Conservation (phyloP, 2,888 invertebrate species). For the Escarpia spicata region DNA sequence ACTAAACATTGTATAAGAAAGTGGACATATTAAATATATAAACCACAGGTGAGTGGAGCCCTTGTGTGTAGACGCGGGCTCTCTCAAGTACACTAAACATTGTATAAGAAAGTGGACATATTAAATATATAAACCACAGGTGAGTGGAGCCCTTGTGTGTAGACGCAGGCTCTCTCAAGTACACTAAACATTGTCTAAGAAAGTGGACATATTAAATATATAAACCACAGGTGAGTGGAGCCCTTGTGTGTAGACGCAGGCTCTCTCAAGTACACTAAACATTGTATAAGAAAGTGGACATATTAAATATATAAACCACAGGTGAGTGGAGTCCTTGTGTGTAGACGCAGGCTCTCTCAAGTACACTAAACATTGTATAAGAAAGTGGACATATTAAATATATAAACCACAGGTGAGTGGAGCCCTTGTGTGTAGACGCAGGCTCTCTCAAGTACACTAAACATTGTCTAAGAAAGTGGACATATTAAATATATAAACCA, state of each 20-base stretch:
- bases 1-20: background rate
- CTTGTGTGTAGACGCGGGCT: too few species aligned
- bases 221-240: constrained; percentile 57
- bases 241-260: too few species aligned
- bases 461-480: background rate
- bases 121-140: constrained; percentile 82
- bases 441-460: too few species aligned
- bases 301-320: too few species aligned
- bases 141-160: constrained; percentile 46
- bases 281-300: background rate
- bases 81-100: too few species aligned
- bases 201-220: background rate
- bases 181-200: background rate
- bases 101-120: background rate
- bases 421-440: too few species aligned
- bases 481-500: too few species aligned
- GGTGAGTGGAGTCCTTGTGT: constrained; percentile 61
- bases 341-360: background rate
- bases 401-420: constrained; percentile 57
- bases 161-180: background rate
- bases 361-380: background rate
- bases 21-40: constrained; percentile 58
- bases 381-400: background rate
- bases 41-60: too few species aligned
- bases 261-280: too few species aligned